Evolutionary conservation across 2,113 vertebrate species (phyloP).

Genomic region (Salminus brasiliensis): DNA sequence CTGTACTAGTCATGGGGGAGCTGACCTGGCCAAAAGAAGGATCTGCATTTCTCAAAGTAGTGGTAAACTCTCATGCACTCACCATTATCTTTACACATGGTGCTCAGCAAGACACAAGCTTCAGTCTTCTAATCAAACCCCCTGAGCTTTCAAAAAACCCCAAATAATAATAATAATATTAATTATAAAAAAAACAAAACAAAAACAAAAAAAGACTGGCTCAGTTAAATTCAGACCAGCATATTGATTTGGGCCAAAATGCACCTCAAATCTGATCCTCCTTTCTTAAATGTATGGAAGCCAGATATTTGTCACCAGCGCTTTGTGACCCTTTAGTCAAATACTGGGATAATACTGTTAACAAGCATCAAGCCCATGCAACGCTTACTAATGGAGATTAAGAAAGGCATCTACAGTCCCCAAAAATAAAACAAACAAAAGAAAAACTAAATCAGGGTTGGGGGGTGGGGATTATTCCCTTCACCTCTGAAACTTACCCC

Average conservation of each 20-base stretch:
- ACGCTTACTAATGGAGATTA: conserved; percentile 55
- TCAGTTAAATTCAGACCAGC: conserved; percentile 52
- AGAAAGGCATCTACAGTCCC: conserved; percentile 67
- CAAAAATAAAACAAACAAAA: conserved; percentile 63
- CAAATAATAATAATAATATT: not conserved
- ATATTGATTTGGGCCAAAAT: conserved; percentile 33
- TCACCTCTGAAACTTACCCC: not conserved
- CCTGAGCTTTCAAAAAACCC: conserved; percentile 20
- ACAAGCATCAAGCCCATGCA: conserved; percentile 61
- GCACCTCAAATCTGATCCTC: conserved; percentile 64
- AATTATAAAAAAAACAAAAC: not conserved
- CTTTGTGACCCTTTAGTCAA: conserved; percentile 45
- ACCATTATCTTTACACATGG: not conserved
- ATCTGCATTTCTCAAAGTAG: not conserved
- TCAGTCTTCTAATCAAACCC: conserved; percentile 5
- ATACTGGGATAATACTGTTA: conserved; percentile 48
- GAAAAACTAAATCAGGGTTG: conserved; percentile 63
- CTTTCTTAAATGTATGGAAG: conserved; percentile 24
- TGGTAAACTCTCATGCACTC: not conserved
- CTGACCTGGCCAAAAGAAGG: not conserved
- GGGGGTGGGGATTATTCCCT: conserved; percentile 25
- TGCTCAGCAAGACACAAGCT: not conserved
- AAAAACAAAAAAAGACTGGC: no score
- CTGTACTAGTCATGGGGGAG: not conserved
- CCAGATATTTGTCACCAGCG: conserved; percentile 62